These are phyloP conservation scores for Ochotona princeps DNA, from an alignment of 2,113 vertebrate species.

Conservation along the genomic window DNA sequence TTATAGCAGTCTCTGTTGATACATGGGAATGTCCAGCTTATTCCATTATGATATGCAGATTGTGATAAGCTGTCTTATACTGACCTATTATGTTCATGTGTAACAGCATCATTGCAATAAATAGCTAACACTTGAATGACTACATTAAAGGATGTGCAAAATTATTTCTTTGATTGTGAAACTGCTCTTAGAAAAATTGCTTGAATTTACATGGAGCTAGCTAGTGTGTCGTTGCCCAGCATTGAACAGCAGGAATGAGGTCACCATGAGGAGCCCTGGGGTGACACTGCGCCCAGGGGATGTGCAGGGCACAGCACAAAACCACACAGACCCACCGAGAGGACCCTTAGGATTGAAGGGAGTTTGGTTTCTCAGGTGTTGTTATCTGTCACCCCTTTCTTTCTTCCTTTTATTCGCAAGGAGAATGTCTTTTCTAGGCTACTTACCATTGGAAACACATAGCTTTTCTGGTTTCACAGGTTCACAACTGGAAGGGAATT, in stretches of 20 bases:
- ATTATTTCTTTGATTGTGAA: constrained; percentile 12
- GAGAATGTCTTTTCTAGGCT: not conserved
- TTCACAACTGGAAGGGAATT: not conserved
- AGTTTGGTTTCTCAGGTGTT: not conserved
- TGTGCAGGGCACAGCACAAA: not conserved
- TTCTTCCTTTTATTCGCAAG: not conserved
- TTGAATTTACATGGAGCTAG: constrained; percentile 7
- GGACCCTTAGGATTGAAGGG: not conserved
- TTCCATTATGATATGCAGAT: not conserved
- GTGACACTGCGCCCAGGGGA: not conserved
- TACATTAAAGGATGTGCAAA: not conserved
- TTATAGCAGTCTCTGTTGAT: not conserved
- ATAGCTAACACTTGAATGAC: not conserved
- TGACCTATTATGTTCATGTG: not conserved
- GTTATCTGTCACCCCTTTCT: not conserved
- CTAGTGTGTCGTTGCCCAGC: not conserved
- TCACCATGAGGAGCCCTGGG: not conserved
- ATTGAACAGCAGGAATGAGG: not conserved
- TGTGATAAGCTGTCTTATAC: not conserved
- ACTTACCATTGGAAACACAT: not conserved
- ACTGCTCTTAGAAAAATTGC: not conserved
- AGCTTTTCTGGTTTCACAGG: not conserved
- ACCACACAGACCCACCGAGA: not conserved
- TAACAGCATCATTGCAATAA: not conserved
- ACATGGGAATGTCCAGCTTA: not conserved